These are phyloP conservation scores for Periophthalmus modestus DNA, from an alignment of 2,113 vertebrate genomes.

Conservation along the genomic window DNA sequence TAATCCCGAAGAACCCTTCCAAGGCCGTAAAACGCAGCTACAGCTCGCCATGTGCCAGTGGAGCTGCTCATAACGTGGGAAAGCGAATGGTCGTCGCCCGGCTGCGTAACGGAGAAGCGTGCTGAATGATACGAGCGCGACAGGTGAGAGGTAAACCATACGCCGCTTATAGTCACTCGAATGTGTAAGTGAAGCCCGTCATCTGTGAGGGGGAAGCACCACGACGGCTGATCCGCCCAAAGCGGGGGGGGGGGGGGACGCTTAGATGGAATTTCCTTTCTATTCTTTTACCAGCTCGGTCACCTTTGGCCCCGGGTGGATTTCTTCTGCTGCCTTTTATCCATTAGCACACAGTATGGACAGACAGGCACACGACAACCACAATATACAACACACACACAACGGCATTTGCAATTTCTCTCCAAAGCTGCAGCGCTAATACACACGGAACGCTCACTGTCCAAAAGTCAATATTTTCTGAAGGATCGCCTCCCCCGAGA, in stretches of 20 bases:
- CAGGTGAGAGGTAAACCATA: constrained; percentile 5
- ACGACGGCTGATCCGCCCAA: constrained; percentile 13
- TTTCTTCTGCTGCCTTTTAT: constrained; percentile 52
- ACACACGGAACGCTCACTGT: constrained; percentile 60
- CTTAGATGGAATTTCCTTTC: constrained; percentile 60
- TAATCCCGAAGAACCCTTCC: background rate
- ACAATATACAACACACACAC: constrained; percentile 34
- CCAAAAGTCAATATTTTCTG: constrained; percentile 79
- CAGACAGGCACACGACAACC: constrained; percentile 35
- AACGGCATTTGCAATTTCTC: constrained; percentile 52
- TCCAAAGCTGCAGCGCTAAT: constrained; percentile 38
- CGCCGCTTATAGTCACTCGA: background rate
- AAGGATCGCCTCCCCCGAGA: constrained; percentile 73
- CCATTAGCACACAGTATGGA: constrained; percentile 47
- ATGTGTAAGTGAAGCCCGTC: constrained; percentile 16
- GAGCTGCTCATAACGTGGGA: background rate
- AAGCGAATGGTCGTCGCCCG: background rate
- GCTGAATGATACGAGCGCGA: constrained; percentile 16
- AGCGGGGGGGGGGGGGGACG: constrained; percentile 35
- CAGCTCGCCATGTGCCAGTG: background rate
- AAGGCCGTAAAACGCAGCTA: background rate
- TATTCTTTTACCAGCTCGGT: constrained; percentile 46
- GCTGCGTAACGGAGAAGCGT: background rate
- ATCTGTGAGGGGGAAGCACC: constrained; percentile 25
- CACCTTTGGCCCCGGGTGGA: constrained; percentile 62